Evolutionary conservation across 2,797 vertebrate species (phyloP).

Genomic region (Sebastes alutus): DNA sequence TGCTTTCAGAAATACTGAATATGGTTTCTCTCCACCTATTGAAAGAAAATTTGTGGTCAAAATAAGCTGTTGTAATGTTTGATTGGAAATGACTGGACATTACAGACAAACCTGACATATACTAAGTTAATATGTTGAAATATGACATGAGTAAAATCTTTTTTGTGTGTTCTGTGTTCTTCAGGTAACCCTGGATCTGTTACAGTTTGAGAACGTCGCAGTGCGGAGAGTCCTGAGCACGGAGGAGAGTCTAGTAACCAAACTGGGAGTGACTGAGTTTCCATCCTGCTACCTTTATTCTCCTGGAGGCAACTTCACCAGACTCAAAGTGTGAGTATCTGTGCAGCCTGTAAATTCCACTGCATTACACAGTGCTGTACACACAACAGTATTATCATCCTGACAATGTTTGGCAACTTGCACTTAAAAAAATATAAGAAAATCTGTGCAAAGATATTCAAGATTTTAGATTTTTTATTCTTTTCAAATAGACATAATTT

Average conservation of each 20-base stretch:
- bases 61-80: not conserved
- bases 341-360: not conserved
- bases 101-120: not conserved
- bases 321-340: conserved; percentile 87
- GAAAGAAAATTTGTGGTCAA: not conserved
- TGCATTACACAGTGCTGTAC: not conserved
- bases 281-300: conserved; percentile 89
- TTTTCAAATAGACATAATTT: not conserved
- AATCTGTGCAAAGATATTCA: not conserved
- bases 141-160: not conserved
- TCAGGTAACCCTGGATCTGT: conserved; percentile 91
- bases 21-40: not conserved
- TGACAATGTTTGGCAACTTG: not conserved
- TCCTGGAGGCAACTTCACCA: conserved; percentile 79
- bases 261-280: conserved; percentile 85
- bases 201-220: conserved; percentile 87
- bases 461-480: too few relatives aligned
- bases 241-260: conserved; percentile 80
- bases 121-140: not conserved
- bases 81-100: not conserved
- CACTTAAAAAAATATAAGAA: not conserved
- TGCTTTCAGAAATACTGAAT: not conserved
- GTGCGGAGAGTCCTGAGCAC: conserved; percentile 88
- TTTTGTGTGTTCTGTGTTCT: not conserved
- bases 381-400: not conserved